Percentiles rank a stretch among this genome's conserved stretches.
phyloP scores from a whole-genome alignment of 2,113 vertebrate genomes.

The Alexandromys fortis region DNA sequence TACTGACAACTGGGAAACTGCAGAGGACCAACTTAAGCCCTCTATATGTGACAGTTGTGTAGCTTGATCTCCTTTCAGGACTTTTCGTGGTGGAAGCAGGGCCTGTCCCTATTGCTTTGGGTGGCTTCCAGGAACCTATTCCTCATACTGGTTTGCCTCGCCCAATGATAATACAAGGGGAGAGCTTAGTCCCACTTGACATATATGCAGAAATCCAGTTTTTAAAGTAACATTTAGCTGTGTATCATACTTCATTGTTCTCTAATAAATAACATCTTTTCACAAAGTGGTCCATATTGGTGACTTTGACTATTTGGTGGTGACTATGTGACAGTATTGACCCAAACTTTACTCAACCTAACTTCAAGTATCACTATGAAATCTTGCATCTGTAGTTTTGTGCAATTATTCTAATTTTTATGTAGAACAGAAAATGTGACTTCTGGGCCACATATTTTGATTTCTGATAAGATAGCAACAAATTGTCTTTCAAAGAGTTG shows the following conservation, averaged over 20 bases:
- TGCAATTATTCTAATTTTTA: neutral
- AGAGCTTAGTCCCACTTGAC: neutral
- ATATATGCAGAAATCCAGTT: neutral
- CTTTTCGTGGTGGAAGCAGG: neutral
- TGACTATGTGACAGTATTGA: neutral
- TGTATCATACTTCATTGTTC: neutral
- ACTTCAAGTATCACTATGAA: constrained; percentile 9
- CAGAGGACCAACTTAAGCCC: neutral
- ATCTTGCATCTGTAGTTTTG: neutral
- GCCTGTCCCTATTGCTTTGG: neutral
- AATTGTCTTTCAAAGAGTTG: neutral
- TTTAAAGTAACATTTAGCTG: neutral
- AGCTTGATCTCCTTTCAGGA: neutral
- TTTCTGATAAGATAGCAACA: neutral
- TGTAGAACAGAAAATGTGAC: neutral
- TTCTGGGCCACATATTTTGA: neutral
- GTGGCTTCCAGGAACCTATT: neutral
- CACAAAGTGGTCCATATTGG: neutral
- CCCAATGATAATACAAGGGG: neutral
- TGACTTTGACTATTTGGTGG: neutral
- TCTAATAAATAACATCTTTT: neutral
- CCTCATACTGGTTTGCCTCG: neutral
- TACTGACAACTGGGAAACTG: neutral
- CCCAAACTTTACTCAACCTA: constrained; percentile 2
- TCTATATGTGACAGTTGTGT: neutral